phyloP scores from a whole-genome alignment of 2,113 vertebrate species.

The Hydrochoerus hydrochaeris region DNA sequence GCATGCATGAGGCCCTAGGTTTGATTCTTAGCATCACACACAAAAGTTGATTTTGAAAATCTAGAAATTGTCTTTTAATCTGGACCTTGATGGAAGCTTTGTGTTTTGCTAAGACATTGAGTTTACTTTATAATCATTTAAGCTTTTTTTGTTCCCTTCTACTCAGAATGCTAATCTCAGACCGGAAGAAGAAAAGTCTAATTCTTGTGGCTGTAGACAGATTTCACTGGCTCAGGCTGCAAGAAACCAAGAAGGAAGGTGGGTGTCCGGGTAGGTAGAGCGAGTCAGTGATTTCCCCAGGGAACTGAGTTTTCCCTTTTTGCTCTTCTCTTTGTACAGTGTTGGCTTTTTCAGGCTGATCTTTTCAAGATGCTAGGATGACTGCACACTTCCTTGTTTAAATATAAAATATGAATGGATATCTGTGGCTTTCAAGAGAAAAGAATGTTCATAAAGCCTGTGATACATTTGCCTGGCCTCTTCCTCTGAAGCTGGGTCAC shows the following conservation, averaged over 20 bases:
- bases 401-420: background rate
- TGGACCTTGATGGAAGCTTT: background rate
- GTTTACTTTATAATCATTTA: constrained; percentile 13
- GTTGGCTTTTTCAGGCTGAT: background rate
- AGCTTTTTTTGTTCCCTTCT: background rate
- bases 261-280: background rate
- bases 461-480: background rate
- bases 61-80: background rate
- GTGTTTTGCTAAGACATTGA: background rate
- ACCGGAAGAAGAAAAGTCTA: constrained; percentile 26
- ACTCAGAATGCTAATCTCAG: background rate
- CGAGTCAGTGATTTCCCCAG: background rate
- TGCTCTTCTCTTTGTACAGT: background rate
- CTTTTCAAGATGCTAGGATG: background rate
- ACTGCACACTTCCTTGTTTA: background rate
- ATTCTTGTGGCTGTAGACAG: background rate
- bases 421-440: background rate
- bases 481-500: background rate
- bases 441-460: background rate
- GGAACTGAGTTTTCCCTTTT: background rate
- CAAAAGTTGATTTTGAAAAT: background rate
- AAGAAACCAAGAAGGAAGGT: background rate
- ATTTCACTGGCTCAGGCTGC: background rate
- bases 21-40: background rate
- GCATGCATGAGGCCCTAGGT: background rate